Percentiles rank a stretch among this genome's conserved stretches.
Conservation (phyloP, 2,113 vertebrate species). For the Nibea coibor region DNA sequence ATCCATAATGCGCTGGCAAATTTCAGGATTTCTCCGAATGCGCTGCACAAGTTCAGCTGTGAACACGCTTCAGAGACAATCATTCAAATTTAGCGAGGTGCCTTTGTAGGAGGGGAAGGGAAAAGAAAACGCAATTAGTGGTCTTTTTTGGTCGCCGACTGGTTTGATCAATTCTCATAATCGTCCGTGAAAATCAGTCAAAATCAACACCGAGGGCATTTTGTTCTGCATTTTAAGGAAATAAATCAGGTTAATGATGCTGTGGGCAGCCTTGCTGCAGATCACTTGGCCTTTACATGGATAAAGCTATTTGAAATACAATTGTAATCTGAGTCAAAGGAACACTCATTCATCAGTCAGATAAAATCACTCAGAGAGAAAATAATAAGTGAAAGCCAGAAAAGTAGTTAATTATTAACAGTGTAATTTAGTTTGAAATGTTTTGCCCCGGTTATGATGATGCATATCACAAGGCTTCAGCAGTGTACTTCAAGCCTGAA, state of each 20-base stretch:
- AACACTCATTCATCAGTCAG: constrained; percentile 55
- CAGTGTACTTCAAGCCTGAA: not conserved
- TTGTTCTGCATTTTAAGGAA: constrained; percentile 42
- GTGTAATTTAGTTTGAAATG: not conserved
- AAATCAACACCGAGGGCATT: constrained; percentile 23
- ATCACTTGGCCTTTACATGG: constrained; percentile 51
- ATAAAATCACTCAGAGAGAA: constrained; percentile 42
- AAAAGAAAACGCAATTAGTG: constrained; percentile 3
- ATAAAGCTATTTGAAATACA: constrained; percentile 70
- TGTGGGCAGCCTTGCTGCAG: constrained; percentile 27
- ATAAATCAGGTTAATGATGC: constrained; percentile 72
- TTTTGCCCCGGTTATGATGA: constrained; percentile 6
- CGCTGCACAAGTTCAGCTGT: not conserved
- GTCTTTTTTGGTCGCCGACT: constrained; percentile 22
- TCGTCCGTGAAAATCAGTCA: constrained; percentile 51
- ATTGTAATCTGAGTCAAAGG: constrained; percentile 49
- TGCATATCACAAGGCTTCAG: constrained; percentile 1
- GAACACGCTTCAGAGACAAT: constrained; percentile 3
- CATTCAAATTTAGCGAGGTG: not conserved
- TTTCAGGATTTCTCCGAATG: not conserved
- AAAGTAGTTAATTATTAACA: constrained; percentile 15
- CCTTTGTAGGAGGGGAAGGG: not conserved
- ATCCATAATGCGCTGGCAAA: not conserved
- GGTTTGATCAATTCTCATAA: constrained; percentile 63
- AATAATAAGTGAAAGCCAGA: not conserved